Conservation (phyloP, 2,888 invertebrate species). For the Drosophila incognita region DNA sequence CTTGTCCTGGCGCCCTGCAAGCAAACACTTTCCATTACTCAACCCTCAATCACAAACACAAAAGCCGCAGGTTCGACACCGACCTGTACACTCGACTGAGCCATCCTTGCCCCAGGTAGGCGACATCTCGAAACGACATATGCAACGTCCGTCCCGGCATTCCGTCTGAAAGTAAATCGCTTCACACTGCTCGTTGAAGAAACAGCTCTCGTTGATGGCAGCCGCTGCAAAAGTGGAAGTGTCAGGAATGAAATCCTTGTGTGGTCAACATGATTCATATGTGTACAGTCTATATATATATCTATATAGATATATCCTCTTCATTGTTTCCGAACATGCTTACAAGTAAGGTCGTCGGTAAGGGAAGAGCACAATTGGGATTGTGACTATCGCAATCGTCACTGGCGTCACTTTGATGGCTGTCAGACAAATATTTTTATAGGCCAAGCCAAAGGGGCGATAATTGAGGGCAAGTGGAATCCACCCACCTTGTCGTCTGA, state of each 20-base stretch:
- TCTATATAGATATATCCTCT: conserved; percentile 1
- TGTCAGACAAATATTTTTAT: conserved; percentile 49
- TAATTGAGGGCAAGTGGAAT: neutral
- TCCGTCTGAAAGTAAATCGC: conserved; percentile 90
- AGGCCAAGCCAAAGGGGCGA: conserved; percentile 4
- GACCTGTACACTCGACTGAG: conserved; percentile 90
- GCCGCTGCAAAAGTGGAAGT: conserved; percentile 87
- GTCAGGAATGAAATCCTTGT: conserved; percentile 15
- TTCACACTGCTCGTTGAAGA: conserved; percentile 94
- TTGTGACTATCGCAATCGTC: conserved; percentile 21
- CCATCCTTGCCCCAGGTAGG: conserved; percentile 90
- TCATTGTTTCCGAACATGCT: conserved; percentile 39
- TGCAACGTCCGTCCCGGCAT: conserved; percentile 91
- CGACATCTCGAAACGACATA: conserved; percentile 92
- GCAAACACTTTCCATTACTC: conserved; percentile 34
- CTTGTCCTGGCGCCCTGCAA: conserved; percentile 86
- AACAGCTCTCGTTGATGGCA: conserved; percentile 92
- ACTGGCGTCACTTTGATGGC: conserved; percentile 41
- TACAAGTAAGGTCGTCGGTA: conserved; percentile 26
- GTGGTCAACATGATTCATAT: conserved; percentile 39
- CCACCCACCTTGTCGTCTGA: conserved; percentile 13
- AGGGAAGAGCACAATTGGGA: conserved; percentile 6
- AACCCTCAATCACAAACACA: conserved; percentile 2
- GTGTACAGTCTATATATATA: conserved; percentile 1
- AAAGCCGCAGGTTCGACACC: conserved; percentile 59